A percentile compares a stretch with the other conserved stretches of the same genome.
These are phyloP conservation scores for Latheticus oryzae DNA, from an alignment of 2,888 invertebrate genomes.

Conservation along the genomic window DNA sequence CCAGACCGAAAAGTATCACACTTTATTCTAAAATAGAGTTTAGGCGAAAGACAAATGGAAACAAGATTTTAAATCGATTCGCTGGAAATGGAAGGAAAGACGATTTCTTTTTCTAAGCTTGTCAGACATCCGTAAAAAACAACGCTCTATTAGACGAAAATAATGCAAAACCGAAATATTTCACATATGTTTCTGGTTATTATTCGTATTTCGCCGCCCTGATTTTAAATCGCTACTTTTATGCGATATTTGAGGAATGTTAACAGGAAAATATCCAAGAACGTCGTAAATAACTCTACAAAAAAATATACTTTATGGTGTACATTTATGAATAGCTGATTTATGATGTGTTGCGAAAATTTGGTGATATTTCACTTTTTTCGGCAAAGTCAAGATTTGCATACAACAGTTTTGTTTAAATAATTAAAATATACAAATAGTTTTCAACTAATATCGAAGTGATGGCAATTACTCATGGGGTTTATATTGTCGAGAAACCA, in stretches of 20 bases:
- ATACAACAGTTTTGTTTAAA: conserved; percentile 8
- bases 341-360: conserved; percentile 5
- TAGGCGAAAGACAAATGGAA: conserved; percentile 19
- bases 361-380: conserved; percentile 4
- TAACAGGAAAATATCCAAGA: conserved; percentile 30
- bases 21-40: conserved; percentile 14
- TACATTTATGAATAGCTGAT: conserved; percentile 27
- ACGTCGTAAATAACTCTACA: conserved; percentile 23
- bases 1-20: conserved; percentile 2
- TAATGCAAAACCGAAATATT: conserved; percentile 7
- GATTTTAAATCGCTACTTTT: conserved; percentile 24
- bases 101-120: conserved; percentile 3
- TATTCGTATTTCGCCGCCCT: conserved; percentile 10
- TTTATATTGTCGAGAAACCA: no score
- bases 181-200: conserved; percentile 16
- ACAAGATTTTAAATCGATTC: conserved; percentile 20
- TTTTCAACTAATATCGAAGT: no score
- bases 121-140: neutral
- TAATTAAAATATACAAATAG: no score
- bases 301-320: conserved; percentile 7
- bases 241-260: conserved; percentile 24
- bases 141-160: conserved; percentile 1
- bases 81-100: neutral
- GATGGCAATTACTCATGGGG: no score
- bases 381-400: neutral